phyloP scores from a whole-genome alignment of 2,113 vertebrate species.

The Perca schrenkii region DNA sequence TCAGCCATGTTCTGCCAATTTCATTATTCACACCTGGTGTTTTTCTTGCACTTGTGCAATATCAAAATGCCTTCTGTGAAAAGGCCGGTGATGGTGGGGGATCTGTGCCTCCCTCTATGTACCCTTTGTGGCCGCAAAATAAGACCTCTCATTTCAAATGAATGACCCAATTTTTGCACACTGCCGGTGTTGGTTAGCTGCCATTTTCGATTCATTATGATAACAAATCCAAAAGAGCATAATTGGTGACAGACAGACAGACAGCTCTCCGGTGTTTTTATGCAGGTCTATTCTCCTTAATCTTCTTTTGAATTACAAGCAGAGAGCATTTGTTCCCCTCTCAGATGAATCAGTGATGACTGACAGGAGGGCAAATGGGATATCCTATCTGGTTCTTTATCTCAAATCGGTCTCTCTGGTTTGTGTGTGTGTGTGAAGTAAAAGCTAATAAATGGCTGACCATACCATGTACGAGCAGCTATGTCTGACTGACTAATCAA shows the following conservation, averaged over 20 bases:
- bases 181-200: too few relatives aligned
- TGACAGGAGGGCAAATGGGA: constrained; percentile 34
- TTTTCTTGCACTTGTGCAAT: background rate
- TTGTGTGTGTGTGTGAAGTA: background rate
- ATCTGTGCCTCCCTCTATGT: background rate
- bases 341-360: constrained; percentile 17
- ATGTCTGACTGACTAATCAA: constrained; percentile 41
- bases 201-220: background rate
- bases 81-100: background rate
- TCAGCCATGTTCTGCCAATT: background rate
- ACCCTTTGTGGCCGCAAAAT: background rate
- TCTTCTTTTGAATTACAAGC: constrained; percentile 5
- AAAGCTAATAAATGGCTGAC: constrained; percentile 27
- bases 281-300: background rate
- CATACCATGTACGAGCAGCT: background rate
- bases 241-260: background rate
- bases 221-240: background rate
- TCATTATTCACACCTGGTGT: background rate
- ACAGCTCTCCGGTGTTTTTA: constrained; percentile 2
- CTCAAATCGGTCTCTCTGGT: background rate
- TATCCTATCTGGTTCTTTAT: constrained; percentile 19
- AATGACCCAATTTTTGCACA: background rate
- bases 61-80: background rate
- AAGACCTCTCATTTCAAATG: background rate
- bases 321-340: constrained; percentile 1